Conservation (phyloP, 2,888 invertebrate species). For the Diarsia brunnea region DNA sequence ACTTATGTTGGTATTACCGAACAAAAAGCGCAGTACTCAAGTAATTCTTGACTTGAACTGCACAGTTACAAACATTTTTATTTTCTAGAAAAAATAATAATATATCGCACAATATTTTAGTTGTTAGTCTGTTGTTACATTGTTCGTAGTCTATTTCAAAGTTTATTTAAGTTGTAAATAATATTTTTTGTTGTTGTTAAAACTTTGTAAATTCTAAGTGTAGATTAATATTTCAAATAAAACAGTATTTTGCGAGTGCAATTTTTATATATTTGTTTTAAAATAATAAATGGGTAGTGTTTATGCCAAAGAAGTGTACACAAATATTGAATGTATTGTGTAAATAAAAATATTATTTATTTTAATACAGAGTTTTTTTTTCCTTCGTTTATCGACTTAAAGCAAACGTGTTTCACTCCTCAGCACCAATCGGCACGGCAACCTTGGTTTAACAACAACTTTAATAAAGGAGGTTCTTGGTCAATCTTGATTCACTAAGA, state of each 20-base stretch:
- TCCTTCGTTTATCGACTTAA: background rate
- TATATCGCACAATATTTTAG: slow-evolving; percentile 67
- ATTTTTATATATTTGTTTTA: slow-evolving; percentile 77
- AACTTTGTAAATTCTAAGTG: slow-evolving; percentile 72
- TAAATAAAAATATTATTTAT: slow-evolving; percentile 82
- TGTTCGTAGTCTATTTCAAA: slow-evolving; percentile 74
- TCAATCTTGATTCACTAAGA: too few relatives aligned
- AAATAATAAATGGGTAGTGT: slow-evolving; percentile 81
- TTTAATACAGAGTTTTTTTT: slow-evolving; percentile 31
- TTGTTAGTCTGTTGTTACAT: slow-evolving; percentile 72
- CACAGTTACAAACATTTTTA: background rate
- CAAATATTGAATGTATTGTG: slow-evolving; percentile 80
- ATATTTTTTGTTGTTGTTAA: slow-evolving; percentile 74
- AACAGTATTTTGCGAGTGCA: slow-evolving; percentile 88
- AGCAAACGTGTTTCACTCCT: background rate
- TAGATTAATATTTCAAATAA: slow-evolving; percentile 70
- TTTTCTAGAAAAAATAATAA: slow-evolving; percentile 31
- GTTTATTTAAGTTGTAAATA: slow-evolving; percentile 77
- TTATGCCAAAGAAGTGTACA: slow-evolving; percentile 89
- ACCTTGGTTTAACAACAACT: too few relatives aligned
- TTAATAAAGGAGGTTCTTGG: too few relatives aligned
- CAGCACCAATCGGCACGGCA: too few relatives aligned
- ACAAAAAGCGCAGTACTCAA: background rate
- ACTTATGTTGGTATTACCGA: background rate
- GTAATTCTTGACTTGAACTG: background rate